These are phyloP conservation scores for Speoplatyrhinus poulsoni DNA, from an alignment of 2,113 vertebrate species.

Conservation along the genomic window DNA sequence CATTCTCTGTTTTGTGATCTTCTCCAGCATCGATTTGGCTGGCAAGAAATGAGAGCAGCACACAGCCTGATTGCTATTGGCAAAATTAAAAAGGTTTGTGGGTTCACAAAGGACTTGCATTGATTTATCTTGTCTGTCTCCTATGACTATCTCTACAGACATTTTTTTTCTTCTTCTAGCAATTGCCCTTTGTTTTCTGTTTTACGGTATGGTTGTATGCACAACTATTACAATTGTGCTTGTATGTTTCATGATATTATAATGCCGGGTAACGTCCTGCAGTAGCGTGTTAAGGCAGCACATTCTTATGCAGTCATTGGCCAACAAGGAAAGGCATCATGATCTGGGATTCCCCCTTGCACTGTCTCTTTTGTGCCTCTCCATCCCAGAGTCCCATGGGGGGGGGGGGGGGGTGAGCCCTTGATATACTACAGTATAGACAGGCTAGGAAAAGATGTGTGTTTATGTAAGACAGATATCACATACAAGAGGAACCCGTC, in stretches of 20 bases:
- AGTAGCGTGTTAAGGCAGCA: neutral
- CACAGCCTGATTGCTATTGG: slow-evolving; percentile 30
- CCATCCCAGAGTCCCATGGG: neutral
- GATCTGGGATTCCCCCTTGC: slow-evolving; percentile 7
- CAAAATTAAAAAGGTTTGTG: slow-evolving; percentile 20
- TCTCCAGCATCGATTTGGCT: slow-evolving; percentile 22
- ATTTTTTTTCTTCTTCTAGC: no score
- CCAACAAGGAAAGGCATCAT: slow-evolving; percentile 7
- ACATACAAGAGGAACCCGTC: neutral
- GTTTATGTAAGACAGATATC: neutral
- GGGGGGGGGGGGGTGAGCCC: neutral
- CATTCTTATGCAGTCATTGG: slow-evolving; percentile 11
- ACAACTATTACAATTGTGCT: no score
- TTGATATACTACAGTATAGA: neutral
- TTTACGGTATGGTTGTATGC: no score
- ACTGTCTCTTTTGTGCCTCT: neutral
- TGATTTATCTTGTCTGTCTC: slow-evolving; percentile 28
- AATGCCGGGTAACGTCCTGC: no score
- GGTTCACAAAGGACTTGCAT: slow-evolving; percentile 29
- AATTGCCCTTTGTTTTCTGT: no score
- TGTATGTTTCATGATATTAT: no score
- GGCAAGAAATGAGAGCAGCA: slow-evolving; percentile 23
- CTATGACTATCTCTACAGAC: slow-evolving; percentile 28
- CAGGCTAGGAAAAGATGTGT: neutral
- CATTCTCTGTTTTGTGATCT: slow-evolving; percentile 19